Percentiles rank a stretch among this genome's conserved stretches.
Evolutionary conservation across 1,140 invertebrate genomes (phyloP).

Genomic region (Pomacea maculata): DNA sequence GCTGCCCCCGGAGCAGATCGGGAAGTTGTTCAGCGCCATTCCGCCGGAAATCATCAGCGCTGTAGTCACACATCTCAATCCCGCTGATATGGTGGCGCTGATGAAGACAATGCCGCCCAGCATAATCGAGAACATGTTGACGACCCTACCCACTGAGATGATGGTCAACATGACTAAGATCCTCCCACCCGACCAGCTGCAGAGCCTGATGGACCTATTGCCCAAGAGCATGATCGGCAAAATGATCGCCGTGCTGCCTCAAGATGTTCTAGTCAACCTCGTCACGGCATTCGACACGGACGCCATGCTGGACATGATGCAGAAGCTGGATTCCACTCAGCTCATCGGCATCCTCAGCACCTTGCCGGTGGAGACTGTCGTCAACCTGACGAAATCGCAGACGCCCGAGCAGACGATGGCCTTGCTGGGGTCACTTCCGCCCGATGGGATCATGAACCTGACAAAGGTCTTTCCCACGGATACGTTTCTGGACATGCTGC

Average conservation of each 20-base stretch:
- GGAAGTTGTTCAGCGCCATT: constrained; percentile 15
- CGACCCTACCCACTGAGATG: constrained; percentile 13
- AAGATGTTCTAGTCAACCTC: constrained; percentile 15
- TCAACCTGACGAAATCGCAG: constrained; percentile 20
- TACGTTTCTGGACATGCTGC: constrained; percentile 18
- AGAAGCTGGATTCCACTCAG: constrained; percentile 10
- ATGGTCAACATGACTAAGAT: constrained; percentile 23
- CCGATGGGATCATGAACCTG: constrained; percentile 21
- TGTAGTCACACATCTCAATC: constrained; percentile 15
- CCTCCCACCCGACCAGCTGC: constrained; percentile 11
- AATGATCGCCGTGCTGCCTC: constrained; percentile 17
- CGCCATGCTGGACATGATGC: constrained; percentile 24
- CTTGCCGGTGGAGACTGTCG: constrained; percentile 1
- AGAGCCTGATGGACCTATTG: constrained; percentile 14
- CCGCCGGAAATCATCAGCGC: constrained; percentile 18
- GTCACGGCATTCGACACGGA: constrained; percentile 18
- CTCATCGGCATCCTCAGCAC: constrained; percentile 15
- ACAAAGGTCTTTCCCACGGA: constrained; percentile 17
- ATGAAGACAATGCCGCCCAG: constrained; percentile 22
- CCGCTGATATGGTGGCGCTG: constrained; percentile 14
- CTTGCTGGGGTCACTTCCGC: constrained; percentile 15
- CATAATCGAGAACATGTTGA: constrained; percentile 21
- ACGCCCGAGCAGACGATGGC: constrained; percentile 24
- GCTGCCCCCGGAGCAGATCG: constrained; percentile 22
- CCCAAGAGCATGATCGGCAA: constrained; percentile 17